A percentile compares a stretch with the other conserved stretches of the same genome.
These are phyloP conservation scores for Muscicapa adusta DNA, from an alignment of 2,113 vertebrate genomes.

Conservation along the genomic window DNA sequence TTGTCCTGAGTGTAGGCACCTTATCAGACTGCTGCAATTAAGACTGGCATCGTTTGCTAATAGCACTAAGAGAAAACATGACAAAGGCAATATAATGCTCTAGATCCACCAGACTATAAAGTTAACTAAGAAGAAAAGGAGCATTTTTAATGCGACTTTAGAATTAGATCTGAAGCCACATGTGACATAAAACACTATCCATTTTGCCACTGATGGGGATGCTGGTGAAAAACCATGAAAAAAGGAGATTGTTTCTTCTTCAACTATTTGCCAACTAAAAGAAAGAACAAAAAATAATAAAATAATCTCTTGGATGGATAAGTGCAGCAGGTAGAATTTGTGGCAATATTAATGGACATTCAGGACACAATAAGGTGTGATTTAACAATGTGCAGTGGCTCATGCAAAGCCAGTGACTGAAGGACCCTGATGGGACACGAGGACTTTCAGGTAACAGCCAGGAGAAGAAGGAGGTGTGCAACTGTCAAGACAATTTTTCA, in stretches of 20 bases:
- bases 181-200: rapidly evolving
- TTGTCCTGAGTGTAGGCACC: background rate
- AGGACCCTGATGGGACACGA: background rate
- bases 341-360: background rate
- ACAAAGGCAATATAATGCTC: background rate
- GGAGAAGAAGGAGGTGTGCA: background rate
- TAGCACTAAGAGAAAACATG: background rate
- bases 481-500: background rate
- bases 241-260: background rate
- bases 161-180: background rate
- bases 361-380: background rate
- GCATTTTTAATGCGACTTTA: background rate
- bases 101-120: background rate
- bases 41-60: background rate
- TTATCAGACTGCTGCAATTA: background rate
- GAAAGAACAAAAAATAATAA: background rate
- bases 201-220: background rate
- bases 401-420: background rate
- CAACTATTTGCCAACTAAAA: background rate
- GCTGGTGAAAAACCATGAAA: rapidly evolving
- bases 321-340: background rate
- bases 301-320: background rate
- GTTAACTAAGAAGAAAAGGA: background rate
- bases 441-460: background rate
- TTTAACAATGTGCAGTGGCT: background rate